Evolutionary conservation across 1,140 invertebrate species (phyloP).

Genomic region (Calycopis cecrops): DNA sequence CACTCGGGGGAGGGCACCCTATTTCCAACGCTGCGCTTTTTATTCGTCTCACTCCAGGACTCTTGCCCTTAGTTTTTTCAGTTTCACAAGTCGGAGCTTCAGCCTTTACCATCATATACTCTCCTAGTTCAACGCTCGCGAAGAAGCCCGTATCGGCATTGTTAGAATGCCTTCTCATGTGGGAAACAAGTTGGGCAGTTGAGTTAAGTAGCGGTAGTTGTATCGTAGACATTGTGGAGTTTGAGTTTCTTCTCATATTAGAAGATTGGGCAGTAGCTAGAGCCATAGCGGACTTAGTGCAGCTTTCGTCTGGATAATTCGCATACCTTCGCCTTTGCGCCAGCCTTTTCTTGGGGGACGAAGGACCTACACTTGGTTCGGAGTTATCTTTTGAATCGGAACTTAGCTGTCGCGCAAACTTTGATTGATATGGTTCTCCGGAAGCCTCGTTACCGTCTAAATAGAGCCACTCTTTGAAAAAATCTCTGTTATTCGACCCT

Average conservation of each 20-base stretch:
- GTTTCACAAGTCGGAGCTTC: slow-evolving; percentile 51
- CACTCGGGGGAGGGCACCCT: slow-evolving; percentile 78
- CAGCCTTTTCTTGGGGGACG: slow-evolving; percentile 61
- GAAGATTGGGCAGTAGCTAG: slow-evolving; percentile 56
- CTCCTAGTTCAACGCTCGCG: slow-evolving; percentile 72
- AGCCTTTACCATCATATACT: slow-evolving; percentile 71
- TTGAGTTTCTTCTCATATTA: slow-evolving; percentile 76
- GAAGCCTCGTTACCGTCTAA: slow-evolving; percentile 53
- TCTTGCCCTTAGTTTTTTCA: slow-evolving; percentile 61
- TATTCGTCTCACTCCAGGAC: slow-evolving; percentile 77
- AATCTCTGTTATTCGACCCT: slow-evolving; percentile 52
- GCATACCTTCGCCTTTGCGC: slow-evolving; percentile 55
- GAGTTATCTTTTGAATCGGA: slow-evolving; percentile 72
- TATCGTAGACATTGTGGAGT: slow-evolving; percentile 77
- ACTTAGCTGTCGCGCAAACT: slow-evolving; percentile 65
- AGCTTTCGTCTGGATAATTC: slow-evolving; percentile 66
- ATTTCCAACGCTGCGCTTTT: slow-evolving; percentile 81
- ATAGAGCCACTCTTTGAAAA: slow-evolving; percentile 67
- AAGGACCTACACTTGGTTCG: slow-evolving; percentile 65
- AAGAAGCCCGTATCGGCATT: slow-evolving; percentile 76
- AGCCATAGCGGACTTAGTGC: slow-evolving; percentile 68
- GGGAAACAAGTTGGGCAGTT: slow-evolving; percentile 66
- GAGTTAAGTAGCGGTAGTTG: slow-evolving; percentile 72
- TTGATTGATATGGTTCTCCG: slow-evolving; percentile 64
- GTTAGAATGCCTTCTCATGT: slow-evolving; percentile 79